phyloP scores from a whole-genome alignment of 2,888 invertebrate species.

The Laothoe populi region DNA sequence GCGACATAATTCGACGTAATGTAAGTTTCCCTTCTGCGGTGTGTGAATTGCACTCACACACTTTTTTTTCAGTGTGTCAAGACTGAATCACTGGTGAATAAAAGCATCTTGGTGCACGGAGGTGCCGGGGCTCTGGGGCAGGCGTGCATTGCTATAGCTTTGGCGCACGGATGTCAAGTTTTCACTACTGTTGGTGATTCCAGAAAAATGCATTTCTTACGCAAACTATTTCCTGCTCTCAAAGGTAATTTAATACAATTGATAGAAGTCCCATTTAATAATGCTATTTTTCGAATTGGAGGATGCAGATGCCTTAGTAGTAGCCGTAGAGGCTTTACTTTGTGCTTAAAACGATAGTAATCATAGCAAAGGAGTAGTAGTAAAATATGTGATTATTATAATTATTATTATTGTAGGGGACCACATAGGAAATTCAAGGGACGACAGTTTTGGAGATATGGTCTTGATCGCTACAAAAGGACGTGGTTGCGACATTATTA shows the following conservation, averaged over 20 bases:
- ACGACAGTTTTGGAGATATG: constrained; percentile 46
- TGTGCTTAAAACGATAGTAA: too few species aligned
- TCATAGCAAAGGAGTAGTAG: too few species aligned
- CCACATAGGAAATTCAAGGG: constrained; percentile 61
- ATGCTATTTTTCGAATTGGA: too few species aligned
- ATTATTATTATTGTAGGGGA: constrained; percentile 44
- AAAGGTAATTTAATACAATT: constrained; percentile 44
- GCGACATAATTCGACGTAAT: too few species aligned
- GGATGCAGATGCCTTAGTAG: too few species aligned
- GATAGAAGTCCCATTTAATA: too few species aligned
- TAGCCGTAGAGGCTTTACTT: too few species aligned
- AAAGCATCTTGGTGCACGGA: constrained; percentile 56
- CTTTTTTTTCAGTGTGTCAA: constrained; percentile 10
- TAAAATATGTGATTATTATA: too few species aligned
- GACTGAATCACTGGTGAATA: background rate
- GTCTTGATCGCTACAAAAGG: constrained; percentile 35
- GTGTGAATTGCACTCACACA: too few species aligned
- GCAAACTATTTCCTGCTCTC: constrained; percentile 50
- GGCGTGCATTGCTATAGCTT: constrained; percentile 58
- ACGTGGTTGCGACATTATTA: constrained; percentile 51
- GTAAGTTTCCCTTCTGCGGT: too few species aligned
- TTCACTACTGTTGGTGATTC: constrained; percentile 55
- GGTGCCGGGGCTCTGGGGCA: constrained; percentile 67
- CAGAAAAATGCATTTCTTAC: constrained; percentile 50
- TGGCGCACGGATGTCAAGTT: constrained; percentile 54